Conservation (phyloP, 2,797 vertebrate species). For the Pseudochaenichthys georgianus region DNA sequence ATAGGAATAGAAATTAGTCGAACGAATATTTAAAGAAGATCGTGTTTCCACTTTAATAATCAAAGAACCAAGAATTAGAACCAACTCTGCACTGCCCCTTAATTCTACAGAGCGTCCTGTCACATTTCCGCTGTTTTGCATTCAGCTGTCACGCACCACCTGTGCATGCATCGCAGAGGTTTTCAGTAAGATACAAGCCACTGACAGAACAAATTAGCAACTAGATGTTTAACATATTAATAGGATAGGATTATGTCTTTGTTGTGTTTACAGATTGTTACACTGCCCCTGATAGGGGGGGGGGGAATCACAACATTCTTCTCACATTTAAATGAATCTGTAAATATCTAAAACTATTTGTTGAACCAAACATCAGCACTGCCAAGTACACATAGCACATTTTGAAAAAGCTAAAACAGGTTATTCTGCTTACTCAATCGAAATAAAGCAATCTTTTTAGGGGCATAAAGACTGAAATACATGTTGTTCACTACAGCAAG, state of each 20-base stretch:
- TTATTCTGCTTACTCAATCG: background rate
- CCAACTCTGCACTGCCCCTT: too few species aligned
- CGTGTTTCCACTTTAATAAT: too few species aligned
- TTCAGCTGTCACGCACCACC: too few species aligned
- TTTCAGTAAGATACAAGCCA: too few species aligned
- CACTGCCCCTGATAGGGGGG: background rate
- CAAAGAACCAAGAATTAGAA: too few species aligned
- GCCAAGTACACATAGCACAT: background rate
- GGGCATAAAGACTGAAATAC: background rate
- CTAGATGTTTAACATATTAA: too few species aligned
- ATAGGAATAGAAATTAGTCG: too few species aligned
- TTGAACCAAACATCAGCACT: conserved; percentile 1
- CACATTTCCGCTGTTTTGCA: too few species aligned
- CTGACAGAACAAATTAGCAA: too few species aligned
- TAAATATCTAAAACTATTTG: conserved; percentile 1
- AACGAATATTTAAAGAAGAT: too few species aligned
- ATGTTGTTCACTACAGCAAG: background rate
- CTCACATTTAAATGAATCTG: background rate
- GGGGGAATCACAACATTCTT: background rate
- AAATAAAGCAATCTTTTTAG: background rate
- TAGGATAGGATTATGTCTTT: background rate
- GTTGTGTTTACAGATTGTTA: background rate
- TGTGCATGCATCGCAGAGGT: too few species aligned
- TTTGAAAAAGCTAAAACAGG: conserved; percentile 5
- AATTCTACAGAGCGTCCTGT: too few species aligned